These are phyloP conservation scores for Progne subis DNA, from an alignment of 2,113 vertebrate species.

Conservation along the genomic window DNA sequence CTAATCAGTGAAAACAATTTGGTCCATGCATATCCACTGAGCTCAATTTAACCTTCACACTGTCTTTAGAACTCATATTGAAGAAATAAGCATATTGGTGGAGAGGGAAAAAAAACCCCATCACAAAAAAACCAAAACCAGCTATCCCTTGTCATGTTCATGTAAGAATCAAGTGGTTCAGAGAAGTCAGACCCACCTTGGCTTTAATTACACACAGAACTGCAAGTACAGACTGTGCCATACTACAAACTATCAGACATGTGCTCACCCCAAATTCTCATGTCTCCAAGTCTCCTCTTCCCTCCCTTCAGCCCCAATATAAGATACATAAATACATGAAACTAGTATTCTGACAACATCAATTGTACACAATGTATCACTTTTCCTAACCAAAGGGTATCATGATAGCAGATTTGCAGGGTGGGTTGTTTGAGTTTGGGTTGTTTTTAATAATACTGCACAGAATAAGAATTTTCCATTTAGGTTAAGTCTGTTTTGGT, in stretches of 20 bases:
- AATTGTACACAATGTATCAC: not conserved
- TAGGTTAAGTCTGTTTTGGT: not conserved
- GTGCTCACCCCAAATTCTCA: not conserved
- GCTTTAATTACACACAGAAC: not conserved
- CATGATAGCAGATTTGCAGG: not conserved
- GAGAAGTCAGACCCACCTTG: not conserved
- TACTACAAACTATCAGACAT: not conserved
- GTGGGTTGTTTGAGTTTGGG: not conserved
- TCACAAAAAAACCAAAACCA: not conserved
- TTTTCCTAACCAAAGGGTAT: not conserved
- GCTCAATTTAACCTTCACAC: not conserved
- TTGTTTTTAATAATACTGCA: not conserved
- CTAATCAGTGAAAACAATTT: not conserved
- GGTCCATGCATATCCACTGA: not conserved
- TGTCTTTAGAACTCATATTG: not conserved
- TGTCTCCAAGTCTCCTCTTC: not conserved
- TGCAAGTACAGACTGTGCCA: not conserved
- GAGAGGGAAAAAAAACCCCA: rapidly evolving
- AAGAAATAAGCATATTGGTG: not conserved
- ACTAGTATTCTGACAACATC: not conserved
- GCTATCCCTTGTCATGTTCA: not conserved
- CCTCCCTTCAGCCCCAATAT: not conserved
- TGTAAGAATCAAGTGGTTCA: not conserved
- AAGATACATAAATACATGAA: not conserved
- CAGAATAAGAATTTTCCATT: not conserved